Conservation (phyloP, 1,140 invertebrate species). For the Leptonema lineaticorne region DNA sequence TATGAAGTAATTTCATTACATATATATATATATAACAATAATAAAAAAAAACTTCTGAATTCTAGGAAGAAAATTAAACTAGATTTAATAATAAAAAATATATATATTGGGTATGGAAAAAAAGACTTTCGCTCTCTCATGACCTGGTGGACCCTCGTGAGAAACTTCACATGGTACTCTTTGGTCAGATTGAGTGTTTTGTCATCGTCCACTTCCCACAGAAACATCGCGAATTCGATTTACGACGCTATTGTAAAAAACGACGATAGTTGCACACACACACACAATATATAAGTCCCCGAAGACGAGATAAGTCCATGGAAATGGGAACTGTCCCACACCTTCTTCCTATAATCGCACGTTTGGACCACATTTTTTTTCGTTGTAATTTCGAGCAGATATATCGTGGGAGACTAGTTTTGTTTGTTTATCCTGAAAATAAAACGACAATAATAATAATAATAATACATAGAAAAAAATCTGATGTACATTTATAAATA, state of each 20-base stretch:
- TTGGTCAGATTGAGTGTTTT: no score
- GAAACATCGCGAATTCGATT: slow-evolving; percentile 22
- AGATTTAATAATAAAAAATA: no score
- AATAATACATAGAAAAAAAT: no score
- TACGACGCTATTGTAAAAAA: slow-evolving; percentile 2
- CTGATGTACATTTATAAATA: no score
- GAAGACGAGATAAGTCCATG: not conserved
- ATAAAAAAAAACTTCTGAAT: no score
- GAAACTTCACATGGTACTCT: slow-evolving; percentile 26
- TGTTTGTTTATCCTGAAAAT: no score
- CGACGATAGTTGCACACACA: not conserved
- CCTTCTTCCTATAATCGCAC: not conserved
- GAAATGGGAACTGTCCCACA: slow-evolving; percentile 11
- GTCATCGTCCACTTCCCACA: slow-evolving; percentile 18
- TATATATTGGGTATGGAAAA: slow-evolving; percentile 3
- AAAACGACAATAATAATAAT: no score
- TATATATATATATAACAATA: no score
- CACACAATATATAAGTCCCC: no score
- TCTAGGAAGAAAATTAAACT: no score
- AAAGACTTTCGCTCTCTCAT: slow-evolving; percentile 32
- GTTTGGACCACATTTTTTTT: not conserved
- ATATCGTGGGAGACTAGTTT: no score
- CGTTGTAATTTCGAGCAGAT: not conserved
- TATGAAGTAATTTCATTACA: no score
- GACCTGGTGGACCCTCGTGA: slow-evolving; percentile 19